These are phyloP conservation scores for Villa cingulata DNA, from an alignment of 2,888 invertebrate species.

Conservation along the genomic window DNA sequence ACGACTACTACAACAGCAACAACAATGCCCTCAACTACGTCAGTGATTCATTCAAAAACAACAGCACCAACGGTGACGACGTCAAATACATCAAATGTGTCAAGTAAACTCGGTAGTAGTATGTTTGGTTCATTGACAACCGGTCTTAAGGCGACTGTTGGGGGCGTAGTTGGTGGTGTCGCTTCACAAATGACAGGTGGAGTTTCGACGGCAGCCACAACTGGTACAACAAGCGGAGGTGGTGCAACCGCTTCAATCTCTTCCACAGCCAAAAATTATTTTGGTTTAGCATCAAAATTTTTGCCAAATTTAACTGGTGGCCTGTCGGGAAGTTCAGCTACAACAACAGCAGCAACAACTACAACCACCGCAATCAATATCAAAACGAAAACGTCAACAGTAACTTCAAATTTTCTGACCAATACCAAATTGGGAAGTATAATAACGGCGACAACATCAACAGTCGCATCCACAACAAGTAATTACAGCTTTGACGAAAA, in stretches of 20 bases:
- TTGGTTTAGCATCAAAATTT: constrained; percentile 12
- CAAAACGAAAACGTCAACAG: constrained; percentile 8
- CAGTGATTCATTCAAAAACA: constrained; percentile 20
- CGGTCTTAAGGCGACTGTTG: constrained; percentile 9
- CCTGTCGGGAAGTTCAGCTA: neutral
- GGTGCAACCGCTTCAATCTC: constrained; percentile 6
- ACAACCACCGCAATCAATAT: constrained; percentile 8
- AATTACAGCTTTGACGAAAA: neutral
- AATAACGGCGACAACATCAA: neutral
- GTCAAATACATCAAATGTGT: neutral
- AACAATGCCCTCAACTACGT: neutral
- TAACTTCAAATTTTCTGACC: constrained; percentile 1
- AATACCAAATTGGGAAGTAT: neutral
- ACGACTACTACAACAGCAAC: constrained; percentile 9
- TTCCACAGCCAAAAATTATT: constrained; percentile 11
- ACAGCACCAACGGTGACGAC: constrained; percentile 18
- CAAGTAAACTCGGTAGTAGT: constrained; percentile 1
- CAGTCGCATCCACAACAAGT: constrained; percentile 8
- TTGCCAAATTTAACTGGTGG: constrained; percentile 10
- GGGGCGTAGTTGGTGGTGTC: constrained; percentile 8
- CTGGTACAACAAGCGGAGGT: neutral
- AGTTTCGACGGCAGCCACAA: neutral
- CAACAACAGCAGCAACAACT: constrained; percentile 9
- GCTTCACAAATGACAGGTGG: neutral
- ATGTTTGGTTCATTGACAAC: constrained; percentile 9